Base-by-base conservation (phyloP, 2,113 vertebrate species). In the Rhodinocichla rosea region DNA sequence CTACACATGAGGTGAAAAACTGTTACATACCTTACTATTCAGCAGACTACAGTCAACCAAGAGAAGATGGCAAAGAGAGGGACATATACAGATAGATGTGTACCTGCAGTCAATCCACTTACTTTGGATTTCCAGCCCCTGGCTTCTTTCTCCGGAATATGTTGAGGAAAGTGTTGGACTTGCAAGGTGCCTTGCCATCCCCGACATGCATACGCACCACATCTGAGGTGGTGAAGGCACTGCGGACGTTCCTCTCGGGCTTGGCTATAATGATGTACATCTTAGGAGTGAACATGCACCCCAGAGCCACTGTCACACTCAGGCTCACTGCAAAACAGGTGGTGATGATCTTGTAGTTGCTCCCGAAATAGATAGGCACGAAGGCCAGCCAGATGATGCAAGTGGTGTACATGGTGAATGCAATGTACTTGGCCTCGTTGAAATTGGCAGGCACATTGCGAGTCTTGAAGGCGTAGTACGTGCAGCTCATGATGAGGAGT, bases 201-300 rank as follows among this genome's bases (percentile, higher is more conserved):
- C 99, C 99, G 3, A 99, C 99, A 20, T 99, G 99, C 99, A 99
- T 99, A 94, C 99, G 98, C 87, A 99, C 99, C 73, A 99, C 99
- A 12, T 99, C 99, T 1, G 99, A 99, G 16, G 99, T 99, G 96
- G 99, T 99, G 98, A 99, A 99, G 98, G 99, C 99, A 98, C 99
- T 99, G 88, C 99, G 99, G 90, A 99, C 99, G 0, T 99, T 99
- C 96, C 99, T 98, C 97, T 99, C 99, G 0, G 99, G 99, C 96
- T 99, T 99, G 97, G 99, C 98, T 55, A 99, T 99, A 93, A 99
- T 99, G 98, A 99, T 99, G 98, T 99, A 99, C 99, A 99, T 99
- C 98, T 99, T 99, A 87, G 99, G 99, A 15, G 99, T 99, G 98
- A 99, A 99, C 99, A 99, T 99, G 98, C 99, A 99, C 60, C 99